Evolutionary conservation across 2,797 vertebrate species (phyloP).

Genomic region (Lithobates pipiens): DNA sequence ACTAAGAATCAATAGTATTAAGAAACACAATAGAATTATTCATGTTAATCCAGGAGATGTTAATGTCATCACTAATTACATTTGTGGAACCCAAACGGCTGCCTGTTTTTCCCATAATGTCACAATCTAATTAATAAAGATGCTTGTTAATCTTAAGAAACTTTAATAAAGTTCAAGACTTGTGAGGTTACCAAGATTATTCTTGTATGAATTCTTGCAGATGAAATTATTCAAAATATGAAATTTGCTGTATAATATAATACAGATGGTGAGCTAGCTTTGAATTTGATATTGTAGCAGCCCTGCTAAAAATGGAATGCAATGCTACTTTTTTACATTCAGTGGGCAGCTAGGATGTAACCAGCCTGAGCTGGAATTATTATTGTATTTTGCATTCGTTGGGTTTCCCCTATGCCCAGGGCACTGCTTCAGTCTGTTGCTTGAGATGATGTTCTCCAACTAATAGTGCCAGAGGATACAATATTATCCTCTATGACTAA

Average conservation of each 20-base stretch:
- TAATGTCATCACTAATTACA: slow-evolving; percentile 57
- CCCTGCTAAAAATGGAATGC: no score
- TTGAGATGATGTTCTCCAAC: no score
- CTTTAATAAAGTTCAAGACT: slow-evolving; percentile 2
- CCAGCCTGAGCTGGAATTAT: no score
- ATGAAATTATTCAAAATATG: neutral
- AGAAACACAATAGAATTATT: slow-evolving; percentile 46
- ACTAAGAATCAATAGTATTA: slow-evolving; percentile 53
- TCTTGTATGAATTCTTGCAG: neutral
- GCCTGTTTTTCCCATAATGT: neutral
- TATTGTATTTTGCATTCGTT: no score
- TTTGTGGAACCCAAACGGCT: slow-evolving; percentile 44
- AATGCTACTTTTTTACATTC: no score
- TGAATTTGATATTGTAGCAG: neutral
- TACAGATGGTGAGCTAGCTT: neutral
- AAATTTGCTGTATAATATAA: neutral
- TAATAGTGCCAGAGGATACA: no score
- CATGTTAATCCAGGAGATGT: slow-evolving; percentile 53
- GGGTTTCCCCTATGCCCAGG: no score
- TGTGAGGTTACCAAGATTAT: neutral
- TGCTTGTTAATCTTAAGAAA: slow-evolving; percentile 27
- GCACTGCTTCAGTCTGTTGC: no score
- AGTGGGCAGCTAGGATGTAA: no score
- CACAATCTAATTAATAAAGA: slow-evolving; percentile 41
- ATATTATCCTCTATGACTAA: no score